Conservation (phyloP, 2,113 vertebrate genomes). For the Amazona vittata region DNA sequence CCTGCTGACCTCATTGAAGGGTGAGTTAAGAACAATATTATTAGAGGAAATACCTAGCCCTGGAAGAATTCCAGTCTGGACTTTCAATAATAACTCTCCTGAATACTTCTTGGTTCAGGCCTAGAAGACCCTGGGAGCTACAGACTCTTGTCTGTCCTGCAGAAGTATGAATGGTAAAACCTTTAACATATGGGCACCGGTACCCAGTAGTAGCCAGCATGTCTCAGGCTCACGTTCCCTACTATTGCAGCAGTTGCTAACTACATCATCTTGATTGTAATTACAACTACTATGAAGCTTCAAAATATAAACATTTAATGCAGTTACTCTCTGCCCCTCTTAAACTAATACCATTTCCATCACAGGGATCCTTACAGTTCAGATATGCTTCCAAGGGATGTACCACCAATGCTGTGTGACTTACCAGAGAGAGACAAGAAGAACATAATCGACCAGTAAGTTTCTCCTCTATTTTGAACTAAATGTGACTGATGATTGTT, state of each 20-base stretch:
- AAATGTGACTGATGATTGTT: not conserved
- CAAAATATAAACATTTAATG: not conserved
- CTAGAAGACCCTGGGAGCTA: not conserved
- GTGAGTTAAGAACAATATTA: not conserved
- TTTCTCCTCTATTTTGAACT: not conserved
- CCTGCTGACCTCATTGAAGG: not conserved
- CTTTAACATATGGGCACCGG: not conserved
- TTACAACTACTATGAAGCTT: not conserved
- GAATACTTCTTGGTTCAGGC: not conserved
- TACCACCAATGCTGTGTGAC: slow-evolving; percentile 47
- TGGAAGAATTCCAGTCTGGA: not conserved
- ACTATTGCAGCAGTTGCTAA: not conserved
- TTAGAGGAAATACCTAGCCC: not conserved
- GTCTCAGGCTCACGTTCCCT: not conserved
- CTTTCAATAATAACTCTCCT: not conserved
- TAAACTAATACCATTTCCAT: slow-evolving; percentile 2
- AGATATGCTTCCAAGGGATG: slow-evolving; percentile 72
- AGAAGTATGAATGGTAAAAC: not conserved
- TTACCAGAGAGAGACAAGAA: slow-evolving; percentile 75
- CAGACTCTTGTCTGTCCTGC: not conserved
- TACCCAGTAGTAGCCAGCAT: not conserved
- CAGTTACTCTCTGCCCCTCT: not conserved
- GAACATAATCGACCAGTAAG: slow-evolving; percentile 66
- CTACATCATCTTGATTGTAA: not conserved
- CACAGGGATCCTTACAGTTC: slow-evolving; percentile 71